Evolutionary conservation across 2,113 vertebrate genomes (phyloP), one percentile per base, ranked within the genome.

Genomic region (Cercopithecus mona): DNA sequence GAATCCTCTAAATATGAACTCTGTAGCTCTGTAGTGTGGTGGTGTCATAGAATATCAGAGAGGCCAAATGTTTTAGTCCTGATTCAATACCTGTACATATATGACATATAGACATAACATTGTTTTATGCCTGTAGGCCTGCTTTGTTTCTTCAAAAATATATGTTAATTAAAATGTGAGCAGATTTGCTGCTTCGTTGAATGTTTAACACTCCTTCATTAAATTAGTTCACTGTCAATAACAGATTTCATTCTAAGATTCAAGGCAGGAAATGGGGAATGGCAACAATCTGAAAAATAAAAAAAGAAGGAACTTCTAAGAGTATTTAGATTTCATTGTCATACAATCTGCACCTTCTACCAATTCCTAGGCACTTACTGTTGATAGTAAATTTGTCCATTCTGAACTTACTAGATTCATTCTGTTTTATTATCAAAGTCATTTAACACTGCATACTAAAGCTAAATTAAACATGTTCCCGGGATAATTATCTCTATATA

Each of bases 391-490:
- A 66, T 88, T 43, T 91, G 40, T 75, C 16, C 20, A 70, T 22
- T 52, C 55, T 83, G 84, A 83, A 94, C 40, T 68, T 94, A 83
- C 11, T 70, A 87, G 22, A 48, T 83, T 61, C 12, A n/a, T 95
- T 87, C 43, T 72, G 7, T 57, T 92, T 93, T 70, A 84, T 94
- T 93, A 83, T 94, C 95, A 95, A 88, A 97, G 32, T 85, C 66
- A 93, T 55, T 95, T 96, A 95, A 68, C 12, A 72, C 20, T 97
- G 18, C 22, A 89, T 68, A 78, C 79, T 79, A 68, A 96, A 90
- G 40, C 38, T 90, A 90, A 96, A 75, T 85, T 95, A 86, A 95
- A 94, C 38, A 52, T 68, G 11, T 8, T 3, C 12, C 38, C 16
- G 43, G 50, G 50, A 86, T 89, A 95, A 95, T 93, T 93, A 81